Conservation (phyloP, 30 jellyfish, hydroid and myxozoan genomes). For the Mastigias papua region DNA sequence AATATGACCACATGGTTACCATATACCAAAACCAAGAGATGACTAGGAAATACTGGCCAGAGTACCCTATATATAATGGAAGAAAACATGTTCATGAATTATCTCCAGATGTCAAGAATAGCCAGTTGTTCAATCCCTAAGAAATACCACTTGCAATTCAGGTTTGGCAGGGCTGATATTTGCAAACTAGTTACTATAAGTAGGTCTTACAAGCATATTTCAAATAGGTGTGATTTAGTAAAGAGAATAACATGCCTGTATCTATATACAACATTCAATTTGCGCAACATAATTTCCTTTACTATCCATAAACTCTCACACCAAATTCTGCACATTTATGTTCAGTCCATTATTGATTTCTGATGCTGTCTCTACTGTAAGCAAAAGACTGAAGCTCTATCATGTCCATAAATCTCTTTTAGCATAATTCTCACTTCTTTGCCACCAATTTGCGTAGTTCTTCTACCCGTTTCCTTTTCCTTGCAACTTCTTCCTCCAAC, state of each 20-base stretch:
- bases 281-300: background rate
- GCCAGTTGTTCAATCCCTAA: too few species aligned
- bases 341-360: background rate
- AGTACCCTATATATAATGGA: too few species aligned
- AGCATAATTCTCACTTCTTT: background rate
- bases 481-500: slow-evolving; percentile 42
- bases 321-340: background rate
- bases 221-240: too few species aligned
- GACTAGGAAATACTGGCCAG: too few species aligned
- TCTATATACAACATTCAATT: background rate
- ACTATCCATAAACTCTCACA: background rate
- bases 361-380: background rate
- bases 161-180: too few species aligned
- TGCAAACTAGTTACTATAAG: too few species aligned
- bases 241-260: background rate
- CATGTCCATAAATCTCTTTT: background rate
- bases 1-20: too few species aligned
- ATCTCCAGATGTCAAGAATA: too few species aligned
- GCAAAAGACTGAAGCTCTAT: background rate
- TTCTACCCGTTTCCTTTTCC: slow-evolving; percentile 32
- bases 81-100: too few species aligned
- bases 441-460: slow-evolving; percentile 46
- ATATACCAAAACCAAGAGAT: too few species aligned
- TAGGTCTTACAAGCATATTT: too few species aligned
- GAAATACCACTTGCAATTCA: too few species aligned